Evolutionary conservation across 1,140 invertebrate species (phyloP), one percentile per base, ranked within the genome.

Genomic region (Drosophila suzukii): DNA sequence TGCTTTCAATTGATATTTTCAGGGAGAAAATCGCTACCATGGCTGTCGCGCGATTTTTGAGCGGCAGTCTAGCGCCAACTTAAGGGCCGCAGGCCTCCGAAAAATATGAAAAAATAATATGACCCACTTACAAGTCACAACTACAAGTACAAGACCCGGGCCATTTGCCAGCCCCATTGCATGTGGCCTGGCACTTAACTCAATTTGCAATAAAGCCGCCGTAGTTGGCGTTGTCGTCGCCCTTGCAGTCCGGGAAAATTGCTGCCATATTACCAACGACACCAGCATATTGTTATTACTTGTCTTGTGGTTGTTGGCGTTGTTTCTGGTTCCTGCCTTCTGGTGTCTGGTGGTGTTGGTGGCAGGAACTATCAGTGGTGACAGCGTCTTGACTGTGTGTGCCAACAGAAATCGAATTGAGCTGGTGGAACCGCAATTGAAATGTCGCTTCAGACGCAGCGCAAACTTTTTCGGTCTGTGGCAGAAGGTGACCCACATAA

Each of bases 181-280:
- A 86, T 89, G 83, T 76, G 72, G 67, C 72, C 60, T 59, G 84
- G 72, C 84, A 86, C 84, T 86, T 88, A 86, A 86, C 79, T 86
- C 84, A 86, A 86, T 86, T 86, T 86, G 84, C 79, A 86, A 77
- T 70, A 66, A 79, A 71, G 57, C 58, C 53, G 70, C 51, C 41
- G 55, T 41, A 55, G 61, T 77, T 30, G 66, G 24, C 50, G 62
- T 32, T 62, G 73, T 65, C 74, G 53, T 61, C 74, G 70, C 51
- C 81, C 41, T 50, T 85, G 82, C 82, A 85, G 71, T 74, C 72
- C 59, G 70, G 77, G 62, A 71, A 88, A 88, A 86, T 86, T 88
- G 83, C 82, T 88, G 79, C 44, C 79, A 86, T 86, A 89, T 88
- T 86, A 86, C 72, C 39, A 73, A 80, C 83, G 84, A 89, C 83